Percentiles rank a stretch among this genome's conserved stretches.
Conservation (phyloP, 2,888 invertebrate species). For the Carpatolechia fugitivella region DNA sequence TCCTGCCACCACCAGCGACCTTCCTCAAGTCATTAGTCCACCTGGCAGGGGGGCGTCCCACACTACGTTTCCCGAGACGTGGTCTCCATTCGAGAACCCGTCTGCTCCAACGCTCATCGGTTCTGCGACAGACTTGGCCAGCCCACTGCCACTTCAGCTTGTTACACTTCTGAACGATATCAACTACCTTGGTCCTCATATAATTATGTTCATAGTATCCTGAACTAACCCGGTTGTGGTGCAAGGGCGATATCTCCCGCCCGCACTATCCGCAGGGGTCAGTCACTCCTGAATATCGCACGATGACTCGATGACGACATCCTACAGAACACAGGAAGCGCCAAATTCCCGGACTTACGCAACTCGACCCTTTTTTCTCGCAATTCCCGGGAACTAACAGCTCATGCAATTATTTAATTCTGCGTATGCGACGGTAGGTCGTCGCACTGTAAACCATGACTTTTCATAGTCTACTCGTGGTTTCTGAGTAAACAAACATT, state of each 20-base stretch:
- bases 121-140: too few relatives aligned
- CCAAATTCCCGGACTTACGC: slow-evolving; percentile 32
- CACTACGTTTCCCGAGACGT: too few relatives aligned
- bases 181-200: too few relatives aligned
- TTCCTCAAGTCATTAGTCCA: too few relatives aligned
- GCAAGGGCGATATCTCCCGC: not conserved
- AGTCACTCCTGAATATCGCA: slow-evolving; percentile 8
- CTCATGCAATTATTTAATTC: slow-evolving; percentile 48
- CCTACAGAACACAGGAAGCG: slow-evolving; percentile 25
- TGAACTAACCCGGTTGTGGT: not conserved
- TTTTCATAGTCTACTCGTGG: not conserved
- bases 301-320: slow-evolving; percentile 15
- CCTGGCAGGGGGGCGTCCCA: too few relatives aligned
- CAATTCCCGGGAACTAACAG: slow-evolving; percentile 43
- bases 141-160: too few relatives aligned
- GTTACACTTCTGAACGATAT: too few relatives aligned
- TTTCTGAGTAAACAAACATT: slow-evolving; percentile 5
- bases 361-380: slow-evolving; percentile 32
- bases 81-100: too few relatives aligned
- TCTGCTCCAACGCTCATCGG: too few relatives aligned
- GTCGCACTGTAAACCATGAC: not conserved
- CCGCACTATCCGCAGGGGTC: not conserved
- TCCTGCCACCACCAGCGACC: too few relatives aligned
- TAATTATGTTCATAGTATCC: too few relatives aligned
- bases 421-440: slow-evolving; percentile 31